These are phyloP conservation scores for Tanypteryx hageni DNA, from an alignment of 2,888 invertebrate genomes.

Conservation along the genomic window DNA sequence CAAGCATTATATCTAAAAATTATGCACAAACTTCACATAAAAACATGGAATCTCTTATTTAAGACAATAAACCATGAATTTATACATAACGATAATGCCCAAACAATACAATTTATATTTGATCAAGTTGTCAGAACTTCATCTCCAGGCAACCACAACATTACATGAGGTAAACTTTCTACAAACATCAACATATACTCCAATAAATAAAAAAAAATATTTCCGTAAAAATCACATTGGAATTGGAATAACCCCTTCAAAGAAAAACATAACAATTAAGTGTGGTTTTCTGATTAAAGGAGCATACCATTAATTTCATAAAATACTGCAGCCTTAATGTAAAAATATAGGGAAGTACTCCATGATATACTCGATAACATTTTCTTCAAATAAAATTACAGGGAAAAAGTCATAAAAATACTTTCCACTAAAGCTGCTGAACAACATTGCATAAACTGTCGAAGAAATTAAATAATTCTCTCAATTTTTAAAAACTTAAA, in stretches of 20 bases:
- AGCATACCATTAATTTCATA: slow-evolving; percentile 54
- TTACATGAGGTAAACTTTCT: slow-evolving; percentile 64
- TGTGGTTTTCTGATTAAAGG: slow-evolving; percentile 34
- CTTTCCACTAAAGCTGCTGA: slow-evolving; percentile 36
- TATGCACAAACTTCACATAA: slow-evolving; percentile 50
- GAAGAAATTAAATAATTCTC: slow-evolving; percentile 30
- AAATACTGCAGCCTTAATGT: slow-evolving; percentile 63
- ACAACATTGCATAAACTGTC: slow-evolving; percentile 31
- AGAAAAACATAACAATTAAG: slow-evolving; percentile 56
- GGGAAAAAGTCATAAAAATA: slow-evolving; percentile 37
- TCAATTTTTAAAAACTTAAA: slow-evolving; percentile 48
- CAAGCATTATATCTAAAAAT: slow-evolving; percentile 3
- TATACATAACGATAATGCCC: slow-evolving; percentile 49
- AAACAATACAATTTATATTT: slow-evolving; percentile 60
- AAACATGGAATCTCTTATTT: slow-evolving; percentile 46
- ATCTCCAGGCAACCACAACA: slow-evolving; percentile 61
- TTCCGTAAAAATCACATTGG: slow-evolving; percentile 63
- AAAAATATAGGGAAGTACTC: slow-evolving; percentile 59
- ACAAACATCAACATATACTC: slow-evolving; percentile 63
- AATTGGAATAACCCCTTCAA: slow-evolving; percentile 59
- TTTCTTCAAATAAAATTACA: slow-evolving; percentile 41
- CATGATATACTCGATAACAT: slow-evolving; percentile 37
- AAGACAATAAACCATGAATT: slow-evolving; percentile 57
- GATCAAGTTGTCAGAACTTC: slow-evolving; percentile 60
- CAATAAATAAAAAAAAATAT: slow-evolving; percentile 61